phyloP scores from a whole-genome alignment of 2,888 invertebrate species.

The Halictus quadricinctus region DNA sequence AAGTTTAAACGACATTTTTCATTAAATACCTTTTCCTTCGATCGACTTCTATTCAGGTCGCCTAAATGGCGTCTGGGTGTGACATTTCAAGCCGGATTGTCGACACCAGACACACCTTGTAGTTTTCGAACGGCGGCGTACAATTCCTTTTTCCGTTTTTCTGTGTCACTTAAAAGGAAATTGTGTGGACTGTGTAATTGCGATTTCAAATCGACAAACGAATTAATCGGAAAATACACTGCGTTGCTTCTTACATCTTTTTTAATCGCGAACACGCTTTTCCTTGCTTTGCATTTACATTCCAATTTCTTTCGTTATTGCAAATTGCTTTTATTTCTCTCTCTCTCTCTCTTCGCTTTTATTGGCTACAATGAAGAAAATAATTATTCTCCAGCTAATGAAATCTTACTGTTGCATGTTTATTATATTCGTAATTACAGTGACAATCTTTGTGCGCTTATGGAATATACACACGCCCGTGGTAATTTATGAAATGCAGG shows the following conservation, averaged over 20 bases:
- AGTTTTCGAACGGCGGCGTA: conserved; percentile 7
- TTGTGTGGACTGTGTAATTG: background rate
- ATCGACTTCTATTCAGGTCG: conserved; percentile 17
- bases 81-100: conserved; percentile 24
- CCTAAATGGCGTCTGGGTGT: conserved; percentile 21
- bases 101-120: conserved; percentile 18
- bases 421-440: background rate
- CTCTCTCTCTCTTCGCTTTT: background rate
- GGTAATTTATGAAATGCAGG: background rate
- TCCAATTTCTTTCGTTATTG: background rate
- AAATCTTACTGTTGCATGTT: background rate
- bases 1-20: conserved; percentile 15
- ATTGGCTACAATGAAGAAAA: background rate
- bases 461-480: background rate
- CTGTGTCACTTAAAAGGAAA: background rate
- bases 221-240: background rate
- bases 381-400: background rate
- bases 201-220: background rate
- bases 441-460: background rate
- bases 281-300: background rate
- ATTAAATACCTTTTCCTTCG: conserved; percentile 7
- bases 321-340: background rate
- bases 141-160: background rate
- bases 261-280: background rate
- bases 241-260: background rate